Conservation (phyloP, 2,113 vertebrate genomes). For the Cyphomyrus plagiostoma region DNA sequence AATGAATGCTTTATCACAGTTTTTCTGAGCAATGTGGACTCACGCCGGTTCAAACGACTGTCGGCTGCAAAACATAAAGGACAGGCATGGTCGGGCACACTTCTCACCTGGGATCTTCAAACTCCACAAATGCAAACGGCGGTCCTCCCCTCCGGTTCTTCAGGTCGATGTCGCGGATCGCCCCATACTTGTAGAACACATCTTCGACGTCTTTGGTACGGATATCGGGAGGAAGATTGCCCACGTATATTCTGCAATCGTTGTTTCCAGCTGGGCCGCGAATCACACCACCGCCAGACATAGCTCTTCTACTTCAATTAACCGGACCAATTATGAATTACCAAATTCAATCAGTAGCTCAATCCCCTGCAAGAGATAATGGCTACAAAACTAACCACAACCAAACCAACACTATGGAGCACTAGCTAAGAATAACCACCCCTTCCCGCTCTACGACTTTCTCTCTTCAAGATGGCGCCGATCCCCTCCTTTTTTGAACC, state of each 20-base stretch:
- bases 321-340: neutral
- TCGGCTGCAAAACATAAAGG: neutral
- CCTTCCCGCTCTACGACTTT: neutral
- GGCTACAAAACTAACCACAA: neutral
- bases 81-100: neutral
- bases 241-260: slow-evolving; percentile 95
- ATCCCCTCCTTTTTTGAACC: slow-evolving; percentile 5
- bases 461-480: slow-evolving; percentile 40
- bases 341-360: neutral
- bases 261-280: slow-evolving; percentile 99
- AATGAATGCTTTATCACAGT: too few relatives aligned
- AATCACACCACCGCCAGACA: slow-evolving; percentile 90
- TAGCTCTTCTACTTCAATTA: slow-evolving; percentile 42
- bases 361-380: neutral
- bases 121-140: slow-evolving; percentile 95
- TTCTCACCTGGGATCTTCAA: slow-evolving; percentile 86
- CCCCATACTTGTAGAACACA: slow-evolving; percentile 96
- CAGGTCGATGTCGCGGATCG: slow-evolving; percentile 91
- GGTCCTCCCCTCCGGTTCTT: slow-evolving; percentile 93
- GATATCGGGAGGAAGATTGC: slow-evolving; percentile 92
- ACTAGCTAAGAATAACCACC: slow-evolving; percentile 14
- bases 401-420: neutral
- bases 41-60: neutral
- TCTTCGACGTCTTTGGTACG: slow-evolving; percentile 97
- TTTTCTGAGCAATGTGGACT: neutral